Base-by-base conservation (phyloP, 2,888 invertebrate species). In the Drosophila antonietae region DNA sequence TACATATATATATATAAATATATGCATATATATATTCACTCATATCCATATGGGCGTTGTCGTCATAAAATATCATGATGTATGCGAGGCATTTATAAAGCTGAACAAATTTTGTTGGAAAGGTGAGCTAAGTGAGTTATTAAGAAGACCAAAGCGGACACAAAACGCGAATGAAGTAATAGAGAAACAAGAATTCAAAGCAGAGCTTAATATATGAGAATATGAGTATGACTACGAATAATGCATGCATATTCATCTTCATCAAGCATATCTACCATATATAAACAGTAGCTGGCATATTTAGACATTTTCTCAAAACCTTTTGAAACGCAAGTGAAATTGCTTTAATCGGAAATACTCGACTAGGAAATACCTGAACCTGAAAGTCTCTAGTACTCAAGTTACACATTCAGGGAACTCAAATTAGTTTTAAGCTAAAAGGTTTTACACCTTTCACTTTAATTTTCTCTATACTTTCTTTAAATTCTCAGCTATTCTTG, bases 51-150 rank as follows among this genome's bases (percentile, higher is more conserved):
- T 67, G 52, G 14, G 33, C 31, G 57, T 31, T 73, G 51, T 67
- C 79, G 79, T 75, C 75, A 64, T 64, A 41, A 49, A 43, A 53
- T 39, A 63, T 60, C 15, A 66, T 58, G 47, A 41, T 49, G 43
- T 57, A 43, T 43, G 14, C 18, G 43, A 41, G 6, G 6, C n/a
- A 23, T 10, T 65, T 44, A 46, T 23, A 52, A 39, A 39, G 14
- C 47, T 20, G n/a, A 28, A 39, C 33, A 35, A 53, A 23, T 14
- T 37, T 44, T 33, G 18, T 7, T 51, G 15, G 33, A 35, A 35
- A 51, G 51, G 33, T 51, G 51, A 51, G 33, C 51, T 18, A 33
- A 51, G 51, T 35, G 51, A 51, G 51, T 33, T 51, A 51, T 33
- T 14, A 33, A 35, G 15, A 15, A 39, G 7, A 39, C 35, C 18